These are phyloP conservation scores for Gouania willdenowi DNA, from an alignment of 2,797 vertebrate species.

Conservation along the genomic window DNA sequence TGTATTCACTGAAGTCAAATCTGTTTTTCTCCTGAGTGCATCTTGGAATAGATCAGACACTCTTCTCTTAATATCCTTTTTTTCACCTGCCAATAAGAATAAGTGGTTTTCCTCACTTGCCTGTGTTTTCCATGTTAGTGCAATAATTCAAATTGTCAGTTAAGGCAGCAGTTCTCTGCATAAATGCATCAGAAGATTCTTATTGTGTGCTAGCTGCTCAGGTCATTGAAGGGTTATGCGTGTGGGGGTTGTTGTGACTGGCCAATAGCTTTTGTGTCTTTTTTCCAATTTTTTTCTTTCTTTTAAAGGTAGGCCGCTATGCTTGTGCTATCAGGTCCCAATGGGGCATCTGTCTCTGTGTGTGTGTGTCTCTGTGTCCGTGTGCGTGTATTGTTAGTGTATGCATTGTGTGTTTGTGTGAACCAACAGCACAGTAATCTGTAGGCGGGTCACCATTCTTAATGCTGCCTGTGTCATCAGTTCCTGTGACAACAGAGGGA, in stretches of 20 bases:
- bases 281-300: slow-evolving; percentile 35
- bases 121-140: not conserved
- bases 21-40: too few species aligned
- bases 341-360: slow-evolving; percentile 14
- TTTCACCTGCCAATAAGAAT: slow-evolving; percentile 10
- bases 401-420: slow-evolving; percentile 23
- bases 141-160: slow-evolving; percentile 21
- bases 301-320: slow-evolving; percentile 17
- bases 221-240: slow-evolving; percentile 34
- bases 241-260: slow-evolving; percentile 27
- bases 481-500: slow-evolving; percentile 98
- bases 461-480: slow-evolving; percentile 98
- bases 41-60: too few species aligned
- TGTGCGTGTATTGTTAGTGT: too few species aligned
- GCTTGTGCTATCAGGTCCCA: slow-evolving; percentile 39
- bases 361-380: slow-evolving; percentile 13
- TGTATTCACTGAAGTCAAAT: too few species aligned
- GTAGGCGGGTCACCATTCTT: slow-evolving; percentile 98
- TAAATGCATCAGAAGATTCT: slow-evolving; percentile 23
- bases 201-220: slow-evolving; percentile 21
- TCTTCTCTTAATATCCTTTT: too few species aligned
- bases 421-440: slow-evolving; percentile 84
- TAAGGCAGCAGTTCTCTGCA: slow-evolving; percentile 24
- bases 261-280: slow-evolving; percentile 22
- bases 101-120: slow-evolving; percentile 1